phyloP scores from a whole-genome alignment of 2,888 invertebrate species.

The Malthinus flaveolus region DNA sequence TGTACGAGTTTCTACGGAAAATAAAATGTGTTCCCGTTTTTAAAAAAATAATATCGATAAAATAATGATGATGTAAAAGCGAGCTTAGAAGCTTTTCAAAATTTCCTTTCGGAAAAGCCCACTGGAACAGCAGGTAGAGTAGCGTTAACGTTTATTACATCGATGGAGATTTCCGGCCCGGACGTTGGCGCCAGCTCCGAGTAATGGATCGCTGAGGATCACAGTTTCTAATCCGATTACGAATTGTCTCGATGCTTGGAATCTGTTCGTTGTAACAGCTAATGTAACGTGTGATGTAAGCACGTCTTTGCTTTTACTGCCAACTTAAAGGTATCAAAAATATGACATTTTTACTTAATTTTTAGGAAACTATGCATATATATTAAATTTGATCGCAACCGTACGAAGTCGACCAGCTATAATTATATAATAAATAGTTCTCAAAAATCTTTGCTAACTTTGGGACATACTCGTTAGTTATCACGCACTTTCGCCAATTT shows the following conservation, averaged over 20 bases:
- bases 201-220: conserved; percentile 50
- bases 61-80: conserved; percentile 30
- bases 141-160: conserved; percentile 39
- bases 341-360: no score
- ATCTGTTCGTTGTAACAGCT: conserved; percentile 45
- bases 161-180: conserved; percentile 48
- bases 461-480: no score
- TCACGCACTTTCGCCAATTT: no score
- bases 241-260: conserved; percentile 41
- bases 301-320: conserved; percentile 27
- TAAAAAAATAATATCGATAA: no score
- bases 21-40: not conserved
- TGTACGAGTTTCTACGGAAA: not conserved
- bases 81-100: conserved; percentile 26
- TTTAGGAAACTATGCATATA: no score
- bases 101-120: conserved; percentile 21
- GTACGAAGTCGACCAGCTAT: no score
- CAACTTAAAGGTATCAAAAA: no score
- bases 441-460: no score
- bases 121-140: conserved; percentile 32
- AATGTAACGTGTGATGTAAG: conserved; percentile 43
- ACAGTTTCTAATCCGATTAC: conserved; percentile 50
- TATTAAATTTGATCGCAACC: no score
- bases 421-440: no score
- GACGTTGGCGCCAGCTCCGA: conserved; percentile 49